Evolutionary conservation across 2,888 invertebrate genomes (phyloP), one percentile per base, ranked within the genome.

Genomic region (Chironomus riparius): DNA sequence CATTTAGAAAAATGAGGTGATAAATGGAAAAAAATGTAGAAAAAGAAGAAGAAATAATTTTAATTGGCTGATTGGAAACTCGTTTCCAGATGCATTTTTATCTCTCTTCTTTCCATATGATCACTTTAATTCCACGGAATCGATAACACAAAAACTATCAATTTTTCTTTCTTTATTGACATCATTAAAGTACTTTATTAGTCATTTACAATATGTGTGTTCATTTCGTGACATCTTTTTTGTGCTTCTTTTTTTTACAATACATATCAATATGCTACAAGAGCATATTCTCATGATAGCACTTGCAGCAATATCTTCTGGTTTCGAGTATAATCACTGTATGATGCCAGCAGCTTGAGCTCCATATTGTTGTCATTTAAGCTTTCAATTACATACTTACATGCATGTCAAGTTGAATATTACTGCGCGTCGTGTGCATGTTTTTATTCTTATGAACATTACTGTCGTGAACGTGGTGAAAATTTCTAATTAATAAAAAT

Each of bases 61-160:
- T 71, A 71, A 71, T 71, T 71, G 56, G 71, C 56, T 71, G 50
- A 61, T 56, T 71, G 71, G 15, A 15, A 56, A 56, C 56, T 18
- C 15, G 56, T 56, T 56, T 15, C n/a, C 24, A 71, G 50, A 22
- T 71, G 22, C 56, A 56, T n/a, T 56, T 56, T 15, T 50, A 2
- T 56, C 0, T 56, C 18, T 56, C 50, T 50, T 12, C 13, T 15
- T n/a, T 5, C 5, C 50, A 28, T 28, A 28, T n/a, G n/a, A n/a
- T 28, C 28, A 28, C 4, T 4, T 38, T 38, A 38, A 38, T 38
- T 38, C 38, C 38, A 15, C 56, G 4, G 15, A 18, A 56, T 56
- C n/a, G 10, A 38, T 38, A 38, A 38, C 38, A 38, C 38, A 38
- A 28, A 38, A 38, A 38, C 10, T 56, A 18, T 56, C 15, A 5